Evolutionary conservation across 2,113 vertebrate genomes (phyloP).

Genomic region (Callipepla squamata): DNA sequence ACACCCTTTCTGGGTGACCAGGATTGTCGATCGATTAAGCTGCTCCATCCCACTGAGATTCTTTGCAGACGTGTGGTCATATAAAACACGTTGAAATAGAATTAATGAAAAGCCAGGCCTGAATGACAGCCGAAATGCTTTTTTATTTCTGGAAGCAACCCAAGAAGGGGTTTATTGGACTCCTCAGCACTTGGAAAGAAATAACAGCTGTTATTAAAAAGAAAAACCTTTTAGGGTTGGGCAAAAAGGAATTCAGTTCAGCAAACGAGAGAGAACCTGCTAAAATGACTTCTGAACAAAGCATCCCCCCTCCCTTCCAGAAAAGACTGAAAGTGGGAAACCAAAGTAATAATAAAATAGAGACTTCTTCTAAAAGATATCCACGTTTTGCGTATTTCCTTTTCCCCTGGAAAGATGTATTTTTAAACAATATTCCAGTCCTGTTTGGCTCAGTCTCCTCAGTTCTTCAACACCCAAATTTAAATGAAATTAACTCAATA

Average conservation of each 20-base stretch:
- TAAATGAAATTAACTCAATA: neutral
- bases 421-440: neutral
- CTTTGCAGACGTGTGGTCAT: neutral
- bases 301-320: neutral
- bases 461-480: neutral
- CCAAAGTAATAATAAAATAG: neutral
- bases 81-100: constrained; percentile 53
- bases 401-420: neutral
- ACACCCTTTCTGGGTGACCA: constrained; percentile 65
- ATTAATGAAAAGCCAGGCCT: constrained; percentile 66
- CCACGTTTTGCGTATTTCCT: neutral
- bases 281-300: constrained; percentile 26
- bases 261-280: neutral
- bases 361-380: neutral
- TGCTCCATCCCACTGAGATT: constrained; percentile 55
- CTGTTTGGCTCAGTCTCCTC: neutral
- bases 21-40: constrained; percentile 63
- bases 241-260: neutral
- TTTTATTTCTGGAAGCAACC: constrained; percentile 47
- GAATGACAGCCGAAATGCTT: constrained; percentile 42
- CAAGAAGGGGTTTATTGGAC: constrained; percentile 34
- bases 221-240: constrained; percentile 5
- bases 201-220: constrained; percentile 61
- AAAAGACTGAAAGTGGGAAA: constrained; percentile 3
- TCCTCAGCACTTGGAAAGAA: constrained; percentile 43